Percentiles rank a stretch among this genome's conserved stretches.
phyloP scores from a whole-genome alignment of 2,888 invertebrate species.

The Meiosimyza platycephala region DNA sequence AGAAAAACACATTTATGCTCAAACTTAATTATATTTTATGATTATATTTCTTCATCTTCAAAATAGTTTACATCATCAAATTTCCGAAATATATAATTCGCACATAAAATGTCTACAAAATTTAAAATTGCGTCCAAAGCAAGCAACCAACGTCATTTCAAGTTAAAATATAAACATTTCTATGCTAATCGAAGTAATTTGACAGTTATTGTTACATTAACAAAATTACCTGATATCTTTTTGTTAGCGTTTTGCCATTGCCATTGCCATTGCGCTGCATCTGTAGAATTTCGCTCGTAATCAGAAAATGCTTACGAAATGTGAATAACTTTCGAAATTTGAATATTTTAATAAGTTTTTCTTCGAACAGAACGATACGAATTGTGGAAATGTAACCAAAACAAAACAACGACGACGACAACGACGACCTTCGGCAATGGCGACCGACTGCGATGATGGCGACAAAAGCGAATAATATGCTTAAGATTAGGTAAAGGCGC shows the following conservation, averaged over 20 bases:
- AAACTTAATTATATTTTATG: no score
- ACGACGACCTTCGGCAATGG: slow-evolving; percentile 7
- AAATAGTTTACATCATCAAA: slow-evolving; percentile 19
- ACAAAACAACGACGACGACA: background rate
- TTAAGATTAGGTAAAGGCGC: slow-evolving; percentile 36
- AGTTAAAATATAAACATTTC: slow-evolving; percentile 47
- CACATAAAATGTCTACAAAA: slow-evolving; percentile 12
- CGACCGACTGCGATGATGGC: background rate
- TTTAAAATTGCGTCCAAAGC: slow-evolving; percentile 15
- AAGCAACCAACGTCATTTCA: background rate
- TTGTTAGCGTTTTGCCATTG: background rate
- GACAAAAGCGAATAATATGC: slow-evolving; percentile 19
- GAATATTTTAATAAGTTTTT: slow-evolving; percentile 44
- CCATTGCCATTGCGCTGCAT: background rate
- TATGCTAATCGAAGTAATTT: slow-evolving; percentile 59
- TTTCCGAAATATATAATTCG: slow-evolving; percentile 26
- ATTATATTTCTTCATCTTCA: no score
- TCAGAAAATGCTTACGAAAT: slow-evolving; percentile 48
- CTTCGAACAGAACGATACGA: slow-evolving; percentile 17
- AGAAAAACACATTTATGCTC: no score
- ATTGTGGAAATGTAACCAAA: background rate
- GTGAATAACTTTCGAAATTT: slow-evolving; percentile 44
- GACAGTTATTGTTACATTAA: slow-evolving; percentile 50
- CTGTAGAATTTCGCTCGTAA: slow-evolving; percentile 38
- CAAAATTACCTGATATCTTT: slow-evolving; percentile 40